Evolutionary conservation across 2,797 vertebrate species (phyloP), one percentile per base, ranked within the genome.

Genomic region (Bradypus variegatus): DNA sequence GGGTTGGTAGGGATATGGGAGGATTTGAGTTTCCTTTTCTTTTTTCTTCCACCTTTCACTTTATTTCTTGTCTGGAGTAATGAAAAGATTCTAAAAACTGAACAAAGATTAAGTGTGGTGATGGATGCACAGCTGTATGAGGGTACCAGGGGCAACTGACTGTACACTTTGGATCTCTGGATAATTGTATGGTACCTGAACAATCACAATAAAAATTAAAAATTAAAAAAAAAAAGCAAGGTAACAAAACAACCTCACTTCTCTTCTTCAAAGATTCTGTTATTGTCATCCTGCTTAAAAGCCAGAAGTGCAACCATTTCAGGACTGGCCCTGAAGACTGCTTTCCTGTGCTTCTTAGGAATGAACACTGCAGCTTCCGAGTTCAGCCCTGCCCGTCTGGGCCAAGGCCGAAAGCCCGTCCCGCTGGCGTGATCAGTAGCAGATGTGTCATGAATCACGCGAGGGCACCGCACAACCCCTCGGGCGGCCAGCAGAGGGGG

Each of bases 201-300:
- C n/a, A n/a, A n/a, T n/a, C n/a, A n/a, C n/a, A n/a, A n/a, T n/a
- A n/a, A n/a, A n/a, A n/a, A n/a, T n/a, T n/a, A n/a, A n/a, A n/a
- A n/a, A n/a, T n/a, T n/a, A n/a, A n/a, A n/a, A n/a, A n/a, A n/a
- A 91, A 36, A 85, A 70, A 93, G 19, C 31, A 18, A 76, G 90
- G 19, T 5, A 78, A 64, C 29, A 90, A 80, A 91, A 92, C 90
- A 92, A 90, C 7, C 31, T 89, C 80, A 36, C 9, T 91, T 92
- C 55, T 86, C 36, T 55, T 80, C 29, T 79, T 86, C 55, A 86
- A 72, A 50, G 55, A 53, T 14, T 72, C 53, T 89, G 45, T 25
- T 73, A 50, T 64, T 79, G 23, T 29, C 10, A 15, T 65, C 25
- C 83, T 89, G n/a, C 13, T 38, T 64, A 86, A 87, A 93, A 88